These are phyloP conservation scores for Bemisia tabaci DNA, from an alignment of 1,140 invertebrate species.

Conservation along the genomic window DNA sequence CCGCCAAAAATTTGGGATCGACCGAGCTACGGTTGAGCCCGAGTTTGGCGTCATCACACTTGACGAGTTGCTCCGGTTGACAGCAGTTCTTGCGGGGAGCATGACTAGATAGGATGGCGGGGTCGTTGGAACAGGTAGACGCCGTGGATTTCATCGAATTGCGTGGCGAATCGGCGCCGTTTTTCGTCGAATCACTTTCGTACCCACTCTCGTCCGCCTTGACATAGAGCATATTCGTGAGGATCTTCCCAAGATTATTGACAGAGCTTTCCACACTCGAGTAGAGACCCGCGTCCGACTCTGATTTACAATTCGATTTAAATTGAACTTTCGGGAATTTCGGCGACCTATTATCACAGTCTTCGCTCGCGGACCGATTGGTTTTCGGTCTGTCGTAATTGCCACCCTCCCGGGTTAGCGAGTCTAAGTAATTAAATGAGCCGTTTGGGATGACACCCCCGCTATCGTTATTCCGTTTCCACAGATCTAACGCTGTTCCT, in stretches of 20 bases:
- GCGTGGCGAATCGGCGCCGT: constrained; percentile 37
- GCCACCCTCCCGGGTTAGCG: neutral
- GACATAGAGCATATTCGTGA: constrained; percentile 32
- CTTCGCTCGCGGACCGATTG: neutral
- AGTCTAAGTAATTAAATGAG: neutral
- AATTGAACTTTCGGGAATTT: neutral
- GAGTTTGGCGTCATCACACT: neutral
- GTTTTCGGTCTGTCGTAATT: neutral
- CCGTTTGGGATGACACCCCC: neutral
- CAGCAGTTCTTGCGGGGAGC: neutral
- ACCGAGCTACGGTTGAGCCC: neutral
- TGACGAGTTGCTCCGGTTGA: neutral
- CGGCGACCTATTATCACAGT: neutral
- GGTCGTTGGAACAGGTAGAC: neutral
- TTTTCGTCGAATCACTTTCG: constrained; percentile 45
- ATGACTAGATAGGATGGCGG: neutral
- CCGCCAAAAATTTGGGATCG: neutral
- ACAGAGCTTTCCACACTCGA: constrained; percentile 9
- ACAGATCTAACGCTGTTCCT: neutral
- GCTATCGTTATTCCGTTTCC: neutral
- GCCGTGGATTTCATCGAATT: constrained; percentile 18
- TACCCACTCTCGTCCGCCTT: constrained; percentile 48
- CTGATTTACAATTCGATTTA: neutral
- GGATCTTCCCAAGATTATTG: constrained; percentile 31
- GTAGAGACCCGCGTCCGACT: neutral